These are phyloP conservation scores for Pachyuromys duprasi DNA, from an alignment of 2,797 vertebrate genomes.

Conservation along the genomic window DNA sequence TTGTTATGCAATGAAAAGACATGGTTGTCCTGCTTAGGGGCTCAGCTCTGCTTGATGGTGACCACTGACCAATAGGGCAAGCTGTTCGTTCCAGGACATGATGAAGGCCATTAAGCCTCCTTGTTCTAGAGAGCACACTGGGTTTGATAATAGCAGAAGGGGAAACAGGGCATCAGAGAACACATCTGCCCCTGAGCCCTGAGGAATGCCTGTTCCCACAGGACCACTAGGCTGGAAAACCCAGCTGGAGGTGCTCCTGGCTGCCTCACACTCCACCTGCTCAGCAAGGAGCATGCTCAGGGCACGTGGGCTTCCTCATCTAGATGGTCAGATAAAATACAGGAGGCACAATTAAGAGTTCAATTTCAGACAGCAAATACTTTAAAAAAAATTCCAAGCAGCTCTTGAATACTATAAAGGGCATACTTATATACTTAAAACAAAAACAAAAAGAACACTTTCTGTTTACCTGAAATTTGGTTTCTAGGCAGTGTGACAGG, in stretches of 20 bases:
- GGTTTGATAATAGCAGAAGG: neutral
- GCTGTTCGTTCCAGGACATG: neutral
- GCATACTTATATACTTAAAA: neutral
- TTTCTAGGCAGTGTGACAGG: neutral
- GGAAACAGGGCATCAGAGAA: neutral
- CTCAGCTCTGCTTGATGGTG: neutral
- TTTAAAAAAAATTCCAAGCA: neutral
- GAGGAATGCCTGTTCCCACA: neutral
- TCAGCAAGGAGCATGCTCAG: neutral
- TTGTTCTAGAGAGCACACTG: neutral
- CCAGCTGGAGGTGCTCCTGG: neutral
- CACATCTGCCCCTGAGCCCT: rapidly evolving
- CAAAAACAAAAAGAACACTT: neutral
- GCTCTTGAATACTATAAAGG: neutral
- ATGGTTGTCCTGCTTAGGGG: neutral
- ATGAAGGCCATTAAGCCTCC: neutral
- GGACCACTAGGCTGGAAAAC: neutral
- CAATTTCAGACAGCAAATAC: neutral
- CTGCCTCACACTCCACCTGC: neutral
- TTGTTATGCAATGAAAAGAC: neutral
- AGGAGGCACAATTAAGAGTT: neutral
- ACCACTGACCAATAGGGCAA: neutral
- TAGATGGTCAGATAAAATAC: neutral
- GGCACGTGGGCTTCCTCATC: neutral
- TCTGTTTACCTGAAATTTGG: slow-evolving; percentile 3